Evolutionary conservation across 2,888 invertebrate genomes (phyloP), one percentile per base, ranked within the genome.

Genomic region (Folsomia candida): DNA sequence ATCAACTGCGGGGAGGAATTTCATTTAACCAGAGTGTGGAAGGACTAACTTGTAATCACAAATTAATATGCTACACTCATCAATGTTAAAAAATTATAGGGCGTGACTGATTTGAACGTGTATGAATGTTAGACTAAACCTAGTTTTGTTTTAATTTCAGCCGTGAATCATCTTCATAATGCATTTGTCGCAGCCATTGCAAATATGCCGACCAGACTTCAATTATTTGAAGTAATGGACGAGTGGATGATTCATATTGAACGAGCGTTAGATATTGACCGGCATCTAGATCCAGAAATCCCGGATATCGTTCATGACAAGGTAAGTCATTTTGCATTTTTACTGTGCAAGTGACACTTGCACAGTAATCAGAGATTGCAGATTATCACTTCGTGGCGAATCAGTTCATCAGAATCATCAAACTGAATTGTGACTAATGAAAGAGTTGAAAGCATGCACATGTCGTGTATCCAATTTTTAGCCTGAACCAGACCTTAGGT

Each of bases 191-290:
- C 68, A 14, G 66, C 62, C 0, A 70, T 77, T 14, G 72, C 71
- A 67, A 66, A 68, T 24, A 74, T 79, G 73, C 70, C 68, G 6
- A 63, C 73, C 18, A 61, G 69, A 22, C 22, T 51, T 37, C 67
- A 73, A 67, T 66, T 79, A 29, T 76, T 77, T 71, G 74, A 76
- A 47, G 74, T 73, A 0, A 69, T 79, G 37, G 24, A 47, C 11
- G 64, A 70, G 20, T 76, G 76, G 76, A 72, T 68, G 18, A 28
- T 37, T 1, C 51, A 70, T 47, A 20, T 76, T 2, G 47, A 69
- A 3, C 24, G 29, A 9, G 73, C 69, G 0, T n/a, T 54, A 14
- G 47, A 51, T 11, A 57, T 62, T 20, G 70, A 71, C 22, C 71
- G 68, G 58, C 51, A 69, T 22, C 67, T 66, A 6, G 76, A 78